These are phyloP conservation scores for Lasioglossum albipes DNA, from an alignment of 1,140 invertebrate species.

Conservation along the genomic window DNA sequence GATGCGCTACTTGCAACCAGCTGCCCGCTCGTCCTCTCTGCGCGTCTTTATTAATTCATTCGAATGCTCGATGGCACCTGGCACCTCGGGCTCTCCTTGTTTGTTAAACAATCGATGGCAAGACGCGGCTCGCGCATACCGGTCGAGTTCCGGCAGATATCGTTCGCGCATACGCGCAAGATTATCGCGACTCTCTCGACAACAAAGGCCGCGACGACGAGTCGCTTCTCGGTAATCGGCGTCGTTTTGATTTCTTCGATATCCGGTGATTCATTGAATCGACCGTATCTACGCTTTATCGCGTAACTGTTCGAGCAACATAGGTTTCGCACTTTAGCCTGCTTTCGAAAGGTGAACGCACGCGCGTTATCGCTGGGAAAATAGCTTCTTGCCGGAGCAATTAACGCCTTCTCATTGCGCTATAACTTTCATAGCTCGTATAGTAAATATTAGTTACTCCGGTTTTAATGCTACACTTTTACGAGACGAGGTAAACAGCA, in stretches of 20 bases:
- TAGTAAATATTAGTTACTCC: too few species aligned
- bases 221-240: slow-evolving; percentile 2
- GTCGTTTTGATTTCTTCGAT: not conserved
- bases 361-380: not conserved
- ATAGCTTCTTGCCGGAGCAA: not conserved
- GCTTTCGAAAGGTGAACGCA: too few species aligned
- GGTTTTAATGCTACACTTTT: too few species aligned
- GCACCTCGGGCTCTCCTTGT: slow-evolving; percentile 7
- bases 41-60: slow-evolving; percentile 48
- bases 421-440: too few species aligned
- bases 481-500: too few species aligned
- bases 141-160: slow-evolving; percentile 1
- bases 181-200: slow-evolving; percentile 27
- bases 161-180: slow-evolving; percentile 2
- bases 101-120: slow-evolving; percentile 48
- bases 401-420: too few species aligned
- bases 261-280: slow-evolving; percentile 11
- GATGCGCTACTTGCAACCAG: slow-evolving; percentile 27
- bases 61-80: slow-evolving; percentile 38
- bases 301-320: too few species aligned
- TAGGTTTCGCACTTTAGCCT: too few species aligned
- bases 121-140: slow-evolving; percentile 14
- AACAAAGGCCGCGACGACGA: slow-evolving; percentile 30
- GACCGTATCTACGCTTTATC: not conserved
- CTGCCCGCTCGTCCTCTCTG: slow-evolving; percentile 4